phyloP scores from a whole-genome alignment of 2,888 invertebrate genomes.

The Loripinus fragilis region DNA sequence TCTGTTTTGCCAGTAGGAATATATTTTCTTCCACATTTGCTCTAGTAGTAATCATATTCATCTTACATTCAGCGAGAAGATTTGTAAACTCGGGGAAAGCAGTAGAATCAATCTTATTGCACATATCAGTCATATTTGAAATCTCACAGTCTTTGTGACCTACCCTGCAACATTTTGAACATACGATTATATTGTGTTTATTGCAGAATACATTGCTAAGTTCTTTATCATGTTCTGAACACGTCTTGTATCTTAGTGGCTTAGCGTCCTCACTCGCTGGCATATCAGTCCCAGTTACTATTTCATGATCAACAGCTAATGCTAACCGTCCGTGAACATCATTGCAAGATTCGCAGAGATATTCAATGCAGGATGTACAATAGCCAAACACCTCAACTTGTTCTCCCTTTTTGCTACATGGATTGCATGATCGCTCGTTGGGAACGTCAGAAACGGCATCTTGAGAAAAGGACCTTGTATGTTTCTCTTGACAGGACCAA shows the following conservation, averaged over 20 bases:
- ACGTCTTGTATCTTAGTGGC: not conserved
- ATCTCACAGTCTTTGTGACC: not conserved
- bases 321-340: not conserved
- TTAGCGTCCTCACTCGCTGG: not conserved
- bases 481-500: too few species aligned
- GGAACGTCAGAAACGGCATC: too few species aligned
- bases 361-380: not conserved
- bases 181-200: not conserved
- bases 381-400: not conserved
- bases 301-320: not conserved
- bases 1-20: not conserved
- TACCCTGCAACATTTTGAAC: not conserved
- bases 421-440: too few species aligned
- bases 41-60: not conserved
- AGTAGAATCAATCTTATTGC: not conserved
- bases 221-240: not conserved
- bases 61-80: not conserved
- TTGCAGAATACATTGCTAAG: not conserved
- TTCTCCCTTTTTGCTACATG: not conserved
- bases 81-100: not conserved
- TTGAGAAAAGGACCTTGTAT: too few species aligned
- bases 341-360: not conserved
- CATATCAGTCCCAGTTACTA: not conserved
- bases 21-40: not conserved
- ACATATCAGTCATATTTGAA: not conserved